These are phyloP conservation scores for Rhagologus leucostigma DNA, from an alignment of 2,113 vertebrate genomes.

Conservation along the genomic window DNA sequence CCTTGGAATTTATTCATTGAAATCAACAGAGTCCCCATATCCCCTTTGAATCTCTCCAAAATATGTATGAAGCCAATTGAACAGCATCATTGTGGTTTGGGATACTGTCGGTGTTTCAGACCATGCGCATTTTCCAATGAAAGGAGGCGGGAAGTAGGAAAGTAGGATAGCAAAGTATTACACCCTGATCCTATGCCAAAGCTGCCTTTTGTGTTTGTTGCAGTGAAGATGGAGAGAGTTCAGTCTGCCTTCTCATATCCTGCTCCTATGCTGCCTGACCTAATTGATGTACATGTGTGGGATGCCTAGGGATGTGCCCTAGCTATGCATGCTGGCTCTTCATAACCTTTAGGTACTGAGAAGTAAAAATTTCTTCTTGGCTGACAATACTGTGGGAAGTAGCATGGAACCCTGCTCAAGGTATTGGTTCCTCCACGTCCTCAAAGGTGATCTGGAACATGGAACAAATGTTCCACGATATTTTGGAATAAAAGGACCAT, in stretches of 20 bases:
- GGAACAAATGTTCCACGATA: not conserved
- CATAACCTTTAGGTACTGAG: not conserved
- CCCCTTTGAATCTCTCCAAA: not conserved
- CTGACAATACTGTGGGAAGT: not conserved
- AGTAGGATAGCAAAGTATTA: not conserved
- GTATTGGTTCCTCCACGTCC: not conserved
- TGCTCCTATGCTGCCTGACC: not conserved
- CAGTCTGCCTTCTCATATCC: fast-evolving
- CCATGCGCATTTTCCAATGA: not conserved
- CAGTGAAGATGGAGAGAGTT: not conserved
- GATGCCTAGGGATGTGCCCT: no score
- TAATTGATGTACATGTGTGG: not conserved
- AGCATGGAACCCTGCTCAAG: not conserved
- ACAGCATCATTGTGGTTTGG: not conserved
- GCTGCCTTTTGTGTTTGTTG: not conserved
- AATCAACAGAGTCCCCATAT: not conserved
- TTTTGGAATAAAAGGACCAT: not conserved
- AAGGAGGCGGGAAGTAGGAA: not conserved
- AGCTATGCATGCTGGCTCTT: not conserved
- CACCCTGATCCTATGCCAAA: not conserved
- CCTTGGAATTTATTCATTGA: not conserved
- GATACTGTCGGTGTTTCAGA: not conserved
- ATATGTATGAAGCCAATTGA: not conserved
- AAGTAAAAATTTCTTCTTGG: not conserved
- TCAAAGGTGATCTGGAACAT: not conserved